Conservation (phyloP, 2,888 invertebrate species). For the Aphodius granarius region DNA sequence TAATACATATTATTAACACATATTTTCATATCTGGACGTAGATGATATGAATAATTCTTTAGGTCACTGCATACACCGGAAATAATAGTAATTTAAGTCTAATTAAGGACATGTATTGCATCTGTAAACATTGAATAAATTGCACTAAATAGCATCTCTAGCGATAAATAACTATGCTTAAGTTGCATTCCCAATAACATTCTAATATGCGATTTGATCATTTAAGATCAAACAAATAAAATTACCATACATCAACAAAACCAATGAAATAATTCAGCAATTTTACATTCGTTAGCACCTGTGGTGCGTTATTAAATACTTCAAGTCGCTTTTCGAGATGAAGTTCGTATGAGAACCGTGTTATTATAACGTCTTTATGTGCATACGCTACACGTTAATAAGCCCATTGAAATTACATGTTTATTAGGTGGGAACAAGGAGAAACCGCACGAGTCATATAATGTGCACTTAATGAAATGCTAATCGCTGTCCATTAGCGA, state of each 20-base stretch:
- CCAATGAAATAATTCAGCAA: neutral
- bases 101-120: neutral
- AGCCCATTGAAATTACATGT: neutral
- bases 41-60: neutral
- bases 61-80: neutral
- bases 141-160: neutral
- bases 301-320: neutral
- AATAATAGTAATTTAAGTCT: neutral
- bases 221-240: neutral
- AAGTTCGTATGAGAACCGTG: neutral
- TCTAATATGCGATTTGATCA: neutral
- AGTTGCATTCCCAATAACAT: no score
- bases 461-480: neutral
- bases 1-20: neutral
- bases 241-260: neutral
- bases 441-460: neutral
- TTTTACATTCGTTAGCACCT: neutral
- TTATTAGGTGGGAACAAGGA: neutral
- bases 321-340: neutral
- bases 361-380: neutral
- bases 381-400: neutral
- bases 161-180: no score
- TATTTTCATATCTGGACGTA: neutral
- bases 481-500: neutral
- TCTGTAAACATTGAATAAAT: no score